Evolutionary conservation across 2,113 vertebrate genomes (phyloP).

Genomic region (Hypocryptadius cinnamomeus): DNA sequence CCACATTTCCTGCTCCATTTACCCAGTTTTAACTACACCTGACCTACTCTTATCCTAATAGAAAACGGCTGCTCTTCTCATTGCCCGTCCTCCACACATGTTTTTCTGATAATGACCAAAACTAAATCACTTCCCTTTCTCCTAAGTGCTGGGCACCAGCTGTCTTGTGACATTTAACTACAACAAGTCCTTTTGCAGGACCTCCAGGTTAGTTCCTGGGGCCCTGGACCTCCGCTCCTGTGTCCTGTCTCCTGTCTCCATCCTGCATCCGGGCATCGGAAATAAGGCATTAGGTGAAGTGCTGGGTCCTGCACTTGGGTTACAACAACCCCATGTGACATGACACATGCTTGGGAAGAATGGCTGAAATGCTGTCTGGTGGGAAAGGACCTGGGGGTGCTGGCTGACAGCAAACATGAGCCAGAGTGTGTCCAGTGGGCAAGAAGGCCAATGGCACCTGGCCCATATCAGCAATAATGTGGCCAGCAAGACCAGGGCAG

Average conservation of each 20-base stretch:
- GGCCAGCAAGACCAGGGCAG: not conserved
- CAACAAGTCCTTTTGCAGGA: not conserved
- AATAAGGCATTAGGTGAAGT: not conserved
- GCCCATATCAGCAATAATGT: not conserved
- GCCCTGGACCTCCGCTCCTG: not conserved
- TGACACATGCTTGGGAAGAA: not conserved
- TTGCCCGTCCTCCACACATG: conserved; percentile 20
- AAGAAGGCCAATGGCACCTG: not conserved
- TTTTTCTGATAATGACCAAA: conserved; percentile 48
- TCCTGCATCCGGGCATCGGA: not conserved
- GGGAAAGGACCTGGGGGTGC: not conserved
- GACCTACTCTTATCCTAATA: conserved; percentile 61
- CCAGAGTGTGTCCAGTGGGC: not conserved
- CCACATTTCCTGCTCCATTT: conserved; percentile 63
- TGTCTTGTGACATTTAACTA: conserved; percentile 16
- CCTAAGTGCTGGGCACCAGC: conserved; percentile 35
- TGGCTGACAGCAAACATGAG: not conserved
- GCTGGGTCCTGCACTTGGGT: not conserved
- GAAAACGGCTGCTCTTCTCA: conserved; percentile 52
- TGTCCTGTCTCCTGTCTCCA: not conserved
- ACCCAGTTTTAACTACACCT: conserved; percentile 57
- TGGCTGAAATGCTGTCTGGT: not conserved
- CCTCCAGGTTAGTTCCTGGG: not conserved
- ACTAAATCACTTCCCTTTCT: conserved; percentile 56
- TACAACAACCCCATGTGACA: not conserved